Percentiles rank a stretch among this genome's conserved stretches.
These are phyloP conservation scores for Chorisops tibialis DNA, from an alignment of 2,888 invertebrate species.

Conservation along the genomic window DNA sequence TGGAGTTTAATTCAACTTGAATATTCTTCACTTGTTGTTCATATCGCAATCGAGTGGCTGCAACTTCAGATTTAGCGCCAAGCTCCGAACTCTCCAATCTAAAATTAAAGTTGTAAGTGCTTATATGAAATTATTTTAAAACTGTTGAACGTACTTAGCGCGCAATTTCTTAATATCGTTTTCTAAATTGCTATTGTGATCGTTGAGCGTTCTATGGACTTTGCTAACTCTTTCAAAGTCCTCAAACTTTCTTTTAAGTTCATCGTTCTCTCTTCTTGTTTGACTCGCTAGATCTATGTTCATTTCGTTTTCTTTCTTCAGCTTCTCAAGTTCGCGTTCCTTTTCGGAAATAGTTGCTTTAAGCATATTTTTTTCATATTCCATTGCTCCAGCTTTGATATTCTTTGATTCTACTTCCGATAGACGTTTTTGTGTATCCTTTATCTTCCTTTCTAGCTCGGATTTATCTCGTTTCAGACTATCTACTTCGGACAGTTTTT, in stretches of 20 bases:
- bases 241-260: constrained; percentile 72
- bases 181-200: constrained; percentile 72
- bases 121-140: background rate
- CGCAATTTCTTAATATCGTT: constrained; percentile 70
- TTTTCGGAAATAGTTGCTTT: constrained; percentile 71
- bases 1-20: constrained; percentile 75
- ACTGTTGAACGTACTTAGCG: constrained; percentile 52
- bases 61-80: constrained; percentile 71
- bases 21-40: constrained; percentile 80
- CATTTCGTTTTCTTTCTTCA: constrained; percentile 65
- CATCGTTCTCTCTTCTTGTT: constrained; percentile 73
- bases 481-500: constrained; percentile 45
- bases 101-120: background rate
- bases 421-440: constrained; percentile 45
- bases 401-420: constrained; percentile 45
- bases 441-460: constrained; percentile 44
- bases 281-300: constrained; percentile 71
- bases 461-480: constrained; percentile 45
- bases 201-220: constrained; percentile 72
- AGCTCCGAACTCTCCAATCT: constrained; percentile 66
- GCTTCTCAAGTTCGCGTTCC: constrained; percentile 67
- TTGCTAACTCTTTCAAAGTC: constrained; percentile 83
- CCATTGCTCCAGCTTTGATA: constrained; percentile 44
- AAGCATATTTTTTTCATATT: constrained; percentile 66
- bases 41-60: constrained; percentile 77